Evolutionary conservation across 1,140 invertebrate species (phyloP).

Genomic region (Condylostylus longicornis): DNA sequence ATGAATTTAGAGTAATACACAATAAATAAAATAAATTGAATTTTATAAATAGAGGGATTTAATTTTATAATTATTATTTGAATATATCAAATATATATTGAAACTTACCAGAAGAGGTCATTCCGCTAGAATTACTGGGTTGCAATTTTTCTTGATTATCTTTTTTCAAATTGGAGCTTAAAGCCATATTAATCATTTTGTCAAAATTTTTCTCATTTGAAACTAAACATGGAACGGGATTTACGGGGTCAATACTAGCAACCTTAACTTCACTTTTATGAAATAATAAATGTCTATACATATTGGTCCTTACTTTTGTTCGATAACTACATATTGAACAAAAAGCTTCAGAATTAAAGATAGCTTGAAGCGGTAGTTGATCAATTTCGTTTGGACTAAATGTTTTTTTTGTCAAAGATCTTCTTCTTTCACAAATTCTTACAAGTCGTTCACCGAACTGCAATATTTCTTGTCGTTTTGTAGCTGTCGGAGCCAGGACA

Average conservation of each 20-base stretch:
- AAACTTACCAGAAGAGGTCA: too few relatives aligned
- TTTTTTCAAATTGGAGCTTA: conserved; percentile 43
- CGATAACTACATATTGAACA: conserved; percentile 51
- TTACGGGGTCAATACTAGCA: conserved; percentile 48
- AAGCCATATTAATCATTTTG: conserved; percentile 66
- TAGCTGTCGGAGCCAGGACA: conserved; percentile 34
- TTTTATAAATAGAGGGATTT: too few relatives aligned
- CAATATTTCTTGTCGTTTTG: conserved; percentile 10
- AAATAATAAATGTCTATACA: conserved; percentile 52
- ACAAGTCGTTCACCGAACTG: conserved; percentile 11
- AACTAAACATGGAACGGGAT: conserved; percentile 63
- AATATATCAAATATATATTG: too few relatives aligned
- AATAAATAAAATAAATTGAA: too few relatives aligned
- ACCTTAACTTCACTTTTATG: conserved; percentile 45
- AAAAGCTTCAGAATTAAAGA: conserved; percentile 43
- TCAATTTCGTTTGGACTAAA: conserved; percentile 46
- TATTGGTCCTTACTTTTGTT: conserved; percentile 59
- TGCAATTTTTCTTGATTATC: conserved; percentile 4
- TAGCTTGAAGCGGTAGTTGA: conserved; percentile 44
- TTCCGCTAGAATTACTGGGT: too few relatives aligned
- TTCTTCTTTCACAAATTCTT: conserved; percentile 5
- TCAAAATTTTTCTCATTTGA: conserved; percentile 67
- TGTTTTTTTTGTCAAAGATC: conserved; percentile 21
- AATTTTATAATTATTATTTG: too few relatives aligned
- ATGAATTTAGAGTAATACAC: too few relatives aligned